Evolutionary conservation across 1,140 invertebrate species (phyloP).

Genomic region (Agraylea sexmaculata): DNA sequence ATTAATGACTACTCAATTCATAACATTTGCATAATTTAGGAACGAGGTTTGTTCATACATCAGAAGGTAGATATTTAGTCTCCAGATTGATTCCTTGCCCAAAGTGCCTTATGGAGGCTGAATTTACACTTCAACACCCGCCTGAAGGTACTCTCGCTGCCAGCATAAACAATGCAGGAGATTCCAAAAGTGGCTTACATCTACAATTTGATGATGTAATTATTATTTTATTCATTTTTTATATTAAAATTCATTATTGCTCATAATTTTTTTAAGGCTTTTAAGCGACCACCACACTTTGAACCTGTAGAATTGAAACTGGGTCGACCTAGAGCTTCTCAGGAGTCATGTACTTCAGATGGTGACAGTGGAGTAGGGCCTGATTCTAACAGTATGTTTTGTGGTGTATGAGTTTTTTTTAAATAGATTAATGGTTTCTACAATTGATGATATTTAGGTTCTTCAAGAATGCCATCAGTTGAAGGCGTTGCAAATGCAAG

Average conservation of each 20-base stretch:
- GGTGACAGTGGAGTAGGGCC: slow-evolving; percentile 70
- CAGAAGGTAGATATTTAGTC: slow-evolving; percentile 88
- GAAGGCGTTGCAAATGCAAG: slow-evolving; percentile 45
- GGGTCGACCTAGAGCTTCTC: slow-evolving; percentile 42
- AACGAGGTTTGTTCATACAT: slow-evolving; percentile 94
- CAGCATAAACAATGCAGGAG: slow-evolving; percentile 9
- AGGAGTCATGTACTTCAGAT: slow-evolving; percentile 64
- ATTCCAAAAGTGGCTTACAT: slow-evolving; percentile 14
- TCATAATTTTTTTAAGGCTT: slow-evolving; percentile 12
- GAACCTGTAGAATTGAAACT: slow-evolving; percentile 23
- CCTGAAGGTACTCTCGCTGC: slow-evolving; percentile 7
- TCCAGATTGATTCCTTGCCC: slow-evolving; percentile 91
- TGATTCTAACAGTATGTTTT: slow-evolving; percentile 38
- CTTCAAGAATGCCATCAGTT: slow-evolving; percentile 67
- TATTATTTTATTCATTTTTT: neutral
- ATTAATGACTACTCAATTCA: neutral
- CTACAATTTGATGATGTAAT: slow-evolving; percentile 18
- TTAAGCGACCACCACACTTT: slow-evolving; percentile 18
- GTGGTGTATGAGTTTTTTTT: neutral
- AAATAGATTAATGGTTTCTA: neutral
- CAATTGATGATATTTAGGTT: slow-evolving; percentile 30
- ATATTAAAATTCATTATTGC: neutral
- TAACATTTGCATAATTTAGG: slow-evolving; percentile 39
- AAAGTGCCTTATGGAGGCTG: slow-evolving; percentile 51
- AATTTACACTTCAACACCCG: slow-evolving; percentile 12